These are phyloP conservation scores for Protonibea diacanthus DNA, from an alignment of 2,797 vertebrate genomes.

Conservation along the genomic window DNA sequence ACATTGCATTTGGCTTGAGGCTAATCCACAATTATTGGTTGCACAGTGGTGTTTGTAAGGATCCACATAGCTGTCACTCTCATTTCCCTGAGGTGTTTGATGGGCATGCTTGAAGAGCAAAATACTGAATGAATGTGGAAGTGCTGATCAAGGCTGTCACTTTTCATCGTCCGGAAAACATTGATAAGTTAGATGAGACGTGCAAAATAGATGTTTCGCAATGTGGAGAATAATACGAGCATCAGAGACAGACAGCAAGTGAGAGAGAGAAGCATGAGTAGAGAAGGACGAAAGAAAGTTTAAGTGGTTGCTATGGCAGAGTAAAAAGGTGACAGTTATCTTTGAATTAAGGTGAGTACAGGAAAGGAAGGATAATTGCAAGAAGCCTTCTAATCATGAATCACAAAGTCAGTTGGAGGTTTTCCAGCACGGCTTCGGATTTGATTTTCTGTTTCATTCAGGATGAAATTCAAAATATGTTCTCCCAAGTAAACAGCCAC, in stretches of 20 bases:
- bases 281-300: conserved; percentile 9
- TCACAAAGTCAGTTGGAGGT: conserved; percentile 9
- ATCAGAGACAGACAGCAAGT: conserved; percentile 41
- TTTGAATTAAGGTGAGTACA: conserved; percentile 13
- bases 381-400: conserved; percentile 30
- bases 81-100: conserved; percentile 50
- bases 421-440: conserved; percentile 10
- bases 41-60: conserved; percentile 30
- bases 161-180: conserved; percentile 54
- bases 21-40: conserved; percentile 54
- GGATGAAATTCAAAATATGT: conserved; percentile 25
- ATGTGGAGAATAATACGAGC: conserved; percentile 53
- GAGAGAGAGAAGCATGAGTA: conserved; percentile 22
- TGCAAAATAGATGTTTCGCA: conserved; percentile 46
- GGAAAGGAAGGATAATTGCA: conserved; percentile 5
- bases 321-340: conserved; percentile 26
- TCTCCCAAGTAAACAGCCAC: conserved; percentile 23
- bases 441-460: conserved; percentile 22
- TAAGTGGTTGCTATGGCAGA: conserved; percentile 18
- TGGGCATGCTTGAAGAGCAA: conserved; percentile 21
- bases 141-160: conserved; percentile 55
- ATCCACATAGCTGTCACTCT: conserved; percentile 54
- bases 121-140: conserved; percentile 32
- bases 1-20: conserved; percentile 44
- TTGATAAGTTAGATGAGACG: conserved; percentile 49